A percentile compares a stretch with the other conserved stretches of the same genome.
Conservation (phyloP, 2,888 invertebrate genomes). For the Macaria liturata region DNA sequence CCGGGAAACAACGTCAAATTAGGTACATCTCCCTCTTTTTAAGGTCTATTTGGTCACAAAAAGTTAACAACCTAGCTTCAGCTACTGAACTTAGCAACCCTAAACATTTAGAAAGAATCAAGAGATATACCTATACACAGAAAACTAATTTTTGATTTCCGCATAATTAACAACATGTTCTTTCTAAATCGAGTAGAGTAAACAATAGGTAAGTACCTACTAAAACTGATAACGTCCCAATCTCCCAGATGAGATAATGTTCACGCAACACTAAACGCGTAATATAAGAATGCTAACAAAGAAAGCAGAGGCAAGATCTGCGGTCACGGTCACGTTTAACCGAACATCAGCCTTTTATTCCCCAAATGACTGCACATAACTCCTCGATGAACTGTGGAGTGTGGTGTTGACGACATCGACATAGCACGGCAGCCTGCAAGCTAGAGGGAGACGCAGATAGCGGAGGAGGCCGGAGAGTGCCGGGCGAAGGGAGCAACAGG, state of each 20-base stretch:
- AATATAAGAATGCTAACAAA: constrained; percentile 49
- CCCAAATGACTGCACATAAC: constrained; percentile 71
- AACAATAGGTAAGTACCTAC: no score
- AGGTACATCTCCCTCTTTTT: no score
- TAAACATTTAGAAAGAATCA: no score
- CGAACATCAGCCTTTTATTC: constrained; percentile 74
- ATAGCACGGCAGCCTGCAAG: constrained; percentile 49
- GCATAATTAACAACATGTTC: no score
- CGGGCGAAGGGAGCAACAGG: constrained; percentile 83
- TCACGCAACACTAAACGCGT: constrained; percentile 40
- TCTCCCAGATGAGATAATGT: constrained; percentile 21
- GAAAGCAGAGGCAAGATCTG: constrained; percentile 68
- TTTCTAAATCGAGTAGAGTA: constrained; percentile 4
- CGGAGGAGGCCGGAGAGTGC: constrained; percentile 66
- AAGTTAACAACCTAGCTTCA: no score
- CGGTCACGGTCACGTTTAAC: constrained; percentile 78
- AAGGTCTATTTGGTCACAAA: no score
- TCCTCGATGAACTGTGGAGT: constrained; percentile 58
- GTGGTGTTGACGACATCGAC: constrained; percentile 48
- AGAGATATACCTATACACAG: no score
- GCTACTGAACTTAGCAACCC: no score
- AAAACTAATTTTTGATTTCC: no score
- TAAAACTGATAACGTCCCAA: constrained; percentile 23
- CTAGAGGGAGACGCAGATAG: constrained; percentile 63
- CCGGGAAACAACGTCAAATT: no score